Evolutionary conservation across 2,797 vertebrate species (phyloP).

Genomic region (Orientallactaga sibirica): DNA sequence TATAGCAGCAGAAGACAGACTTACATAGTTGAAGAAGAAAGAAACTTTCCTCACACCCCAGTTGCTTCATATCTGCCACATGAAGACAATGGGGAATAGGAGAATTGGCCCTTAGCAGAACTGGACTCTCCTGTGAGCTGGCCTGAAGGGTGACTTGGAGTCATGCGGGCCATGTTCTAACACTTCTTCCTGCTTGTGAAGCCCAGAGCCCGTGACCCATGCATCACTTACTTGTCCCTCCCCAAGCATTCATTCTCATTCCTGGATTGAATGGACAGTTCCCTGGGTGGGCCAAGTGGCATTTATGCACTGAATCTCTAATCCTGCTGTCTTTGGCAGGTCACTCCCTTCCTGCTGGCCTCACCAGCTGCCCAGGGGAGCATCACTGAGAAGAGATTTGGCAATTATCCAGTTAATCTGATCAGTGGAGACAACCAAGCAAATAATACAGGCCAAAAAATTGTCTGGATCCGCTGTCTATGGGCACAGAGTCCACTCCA

Average conservation of each 20-base stretch:
- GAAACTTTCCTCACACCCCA: background rate
- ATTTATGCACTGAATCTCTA: slow-evolving; percentile 31
- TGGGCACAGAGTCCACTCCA: slow-evolving; percentile 57
- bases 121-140: background rate
- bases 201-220: background rate
- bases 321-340: slow-evolving; percentile 29
- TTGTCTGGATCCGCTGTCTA: slow-evolving; percentile 52
- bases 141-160: background rate
- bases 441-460: slow-evolving; percentile 53
- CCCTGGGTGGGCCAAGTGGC: background rate
- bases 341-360: slow-evolving; percentile 32
- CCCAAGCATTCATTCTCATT: background rate
- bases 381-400: slow-evolving; percentile 59
- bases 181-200: background rate
- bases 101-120: background rate
- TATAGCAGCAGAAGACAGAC: background rate
- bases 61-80: background rate
- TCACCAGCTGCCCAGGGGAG: slow-evolving; percentile 47
- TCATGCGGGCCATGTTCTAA: background rate
- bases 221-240: background rate
- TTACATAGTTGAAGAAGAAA: background rate
- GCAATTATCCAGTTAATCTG: slow-evolving; percentile 67
- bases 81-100: background rate
- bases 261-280: background rate
- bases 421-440: slow-evolving; percentile 70